Base-by-base conservation (phyloP, 2,888 invertebrate species). In the Melanargia galathea region DNA sequence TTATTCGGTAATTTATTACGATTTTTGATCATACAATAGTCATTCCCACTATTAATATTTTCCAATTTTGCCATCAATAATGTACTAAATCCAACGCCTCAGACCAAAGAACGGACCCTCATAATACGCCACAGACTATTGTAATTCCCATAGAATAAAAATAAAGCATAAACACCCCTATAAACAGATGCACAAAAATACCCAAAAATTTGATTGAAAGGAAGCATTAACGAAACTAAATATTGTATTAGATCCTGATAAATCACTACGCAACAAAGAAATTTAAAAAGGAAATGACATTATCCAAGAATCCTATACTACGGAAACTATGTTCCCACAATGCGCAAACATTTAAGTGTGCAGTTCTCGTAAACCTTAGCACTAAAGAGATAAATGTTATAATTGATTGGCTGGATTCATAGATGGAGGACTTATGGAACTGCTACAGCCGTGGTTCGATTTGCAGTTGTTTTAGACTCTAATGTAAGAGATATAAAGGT, bases 281-380 rank as follows among this genome's bases (percentile, higher is more conserved):
- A 76, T 79, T 77, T 74, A 75, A 75, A 81, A 71, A 75, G 79
- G 79, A 80, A 81, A 79, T 73, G 68, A 75, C 73, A 77, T 74
- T 71, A 77, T 77, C 77, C 79, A 79, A 86, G 81, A 88, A 87
- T 90, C 87, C 89, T 78, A 77, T 79, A 76, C 75, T 76, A 76
- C 82, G 83, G 82, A 83, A 88, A 86, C 77, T 79, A 75, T 55
- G 77, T 90, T 90, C 90, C 87, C 90, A 90, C 89, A 58, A 11
- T 51, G 30, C 33, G 18, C 1, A 11, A 33, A 30, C 11, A 33
- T 1, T 18, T 18, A 20, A 49, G 16, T 16, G 18, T 18, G 51
- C 51, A 18, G 33, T 33, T 20, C 10, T 16, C 2, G 30, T 51
- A 20, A 8, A 51, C 51, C 2, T 51, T 51, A 51, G 6, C 10